Evolutionary conservation across 2,888 invertebrate species (phyloP).

Genomic region (Drosophila fungiperda): DNA sequence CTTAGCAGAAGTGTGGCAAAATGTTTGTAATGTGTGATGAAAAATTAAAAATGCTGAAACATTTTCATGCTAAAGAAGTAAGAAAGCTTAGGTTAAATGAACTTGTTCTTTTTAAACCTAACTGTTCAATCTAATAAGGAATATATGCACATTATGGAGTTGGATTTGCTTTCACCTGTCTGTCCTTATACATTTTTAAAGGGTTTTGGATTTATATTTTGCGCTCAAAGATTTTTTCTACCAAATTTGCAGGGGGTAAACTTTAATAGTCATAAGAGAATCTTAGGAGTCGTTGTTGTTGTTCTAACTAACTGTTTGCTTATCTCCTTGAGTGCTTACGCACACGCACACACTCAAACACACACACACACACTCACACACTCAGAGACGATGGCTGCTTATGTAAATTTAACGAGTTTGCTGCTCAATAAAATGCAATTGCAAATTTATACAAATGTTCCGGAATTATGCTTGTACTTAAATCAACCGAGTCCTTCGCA

Average conservation of each 20-base stretch:
- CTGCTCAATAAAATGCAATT: slow-evolving; percentile 74
- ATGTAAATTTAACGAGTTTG: slow-evolving; percentile 64
- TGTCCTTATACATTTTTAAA: no score
- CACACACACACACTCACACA: slow-evolving; percentile 2
- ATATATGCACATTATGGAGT: neutral
- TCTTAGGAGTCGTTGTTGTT: slow-evolving; percentile 37
- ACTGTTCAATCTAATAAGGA: neutral
- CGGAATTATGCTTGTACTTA: slow-evolving; percentile 65
- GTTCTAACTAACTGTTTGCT: slow-evolving; percentile 1
- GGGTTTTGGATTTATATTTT: neutral
- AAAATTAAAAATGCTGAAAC: neutral
- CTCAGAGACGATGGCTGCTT: slow-evolving; percentile 22
- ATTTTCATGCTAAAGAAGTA: neutral
- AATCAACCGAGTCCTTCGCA: slow-evolving; percentile 38
- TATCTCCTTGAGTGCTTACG: slow-evolving; percentile 16
- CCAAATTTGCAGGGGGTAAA: neutral
- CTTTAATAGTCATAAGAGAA: neutral
- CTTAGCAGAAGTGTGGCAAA: neutral
- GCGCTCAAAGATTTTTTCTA: neutral
- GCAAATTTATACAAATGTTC: slow-evolving; percentile 76
- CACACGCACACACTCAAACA: neutral
- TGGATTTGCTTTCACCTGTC: neutral
- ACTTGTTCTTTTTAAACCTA: neutral
- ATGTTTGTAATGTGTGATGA: no score
- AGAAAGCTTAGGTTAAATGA: neutral